Percentiles rank a stretch among this genome's conserved stretches.
phyloP scores from a whole-genome alignment of 1,140 invertebrate genomes.

The Eurosta solidaginis region DNA sequence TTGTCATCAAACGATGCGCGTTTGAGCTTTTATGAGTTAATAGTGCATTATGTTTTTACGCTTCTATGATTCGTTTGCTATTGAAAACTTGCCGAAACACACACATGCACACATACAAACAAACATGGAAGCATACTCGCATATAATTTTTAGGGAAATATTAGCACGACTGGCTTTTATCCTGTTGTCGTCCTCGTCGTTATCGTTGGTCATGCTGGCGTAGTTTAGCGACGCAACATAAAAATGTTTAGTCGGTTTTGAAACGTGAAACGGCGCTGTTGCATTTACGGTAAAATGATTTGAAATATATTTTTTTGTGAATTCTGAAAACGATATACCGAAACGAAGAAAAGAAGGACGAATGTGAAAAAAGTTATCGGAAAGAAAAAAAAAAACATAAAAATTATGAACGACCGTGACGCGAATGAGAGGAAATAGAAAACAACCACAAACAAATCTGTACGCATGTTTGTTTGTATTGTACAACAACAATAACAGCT shows the following conservation, averaged over 20 bases:
- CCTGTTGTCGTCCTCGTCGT: neutral
- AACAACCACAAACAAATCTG: neutral
- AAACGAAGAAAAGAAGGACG: neutral
- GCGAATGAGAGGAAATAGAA: neutral
- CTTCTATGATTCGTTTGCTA: slow-evolving; percentile 22
- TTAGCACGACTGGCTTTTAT: neutral
- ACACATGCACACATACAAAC: neutral
- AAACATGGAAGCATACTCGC: neutral
- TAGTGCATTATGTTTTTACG: slow-evolving; percentile 15
- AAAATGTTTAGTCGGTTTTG: slow-evolving; percentile 19
- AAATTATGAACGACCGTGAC: neutral
- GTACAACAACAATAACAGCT: neutral
- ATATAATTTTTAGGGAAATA: slow-evolving; percentile 1
- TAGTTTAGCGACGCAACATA: neutral
- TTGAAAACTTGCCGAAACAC: neutral
- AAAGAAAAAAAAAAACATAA: neutral
- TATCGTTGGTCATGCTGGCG: neutral
- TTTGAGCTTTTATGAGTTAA: slow-evolving; percentile 22
- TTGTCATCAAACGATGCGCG: neutral
- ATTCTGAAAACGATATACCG: no score
- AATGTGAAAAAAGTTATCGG: neutral
- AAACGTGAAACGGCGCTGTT: slow-evolving; percentile 24
- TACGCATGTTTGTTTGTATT: neutral
- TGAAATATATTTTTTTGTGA: no score
- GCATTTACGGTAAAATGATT: neutral